Conservation (phyloP, 2,797 vertebrate genomes). For the Cuculus canorus region DNA sequence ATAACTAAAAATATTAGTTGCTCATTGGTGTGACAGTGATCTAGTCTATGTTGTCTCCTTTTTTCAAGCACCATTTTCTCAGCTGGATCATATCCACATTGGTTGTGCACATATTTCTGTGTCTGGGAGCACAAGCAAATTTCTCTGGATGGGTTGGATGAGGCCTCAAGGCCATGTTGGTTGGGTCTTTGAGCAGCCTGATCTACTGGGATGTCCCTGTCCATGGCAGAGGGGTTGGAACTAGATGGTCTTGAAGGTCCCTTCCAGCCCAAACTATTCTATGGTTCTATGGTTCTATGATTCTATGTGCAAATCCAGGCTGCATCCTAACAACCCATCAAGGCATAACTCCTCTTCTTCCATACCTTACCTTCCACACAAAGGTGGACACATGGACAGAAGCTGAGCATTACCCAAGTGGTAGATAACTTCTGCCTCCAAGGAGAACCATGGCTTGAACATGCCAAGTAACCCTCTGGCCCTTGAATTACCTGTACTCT, state of each 20-base stretch:
- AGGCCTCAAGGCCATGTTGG: no score
- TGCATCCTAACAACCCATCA: not conserved
- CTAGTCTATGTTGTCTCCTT: not conserved
- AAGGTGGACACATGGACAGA: not conserved
- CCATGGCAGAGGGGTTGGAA: no score
- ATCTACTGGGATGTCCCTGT: no score
- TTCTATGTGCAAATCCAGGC: not conserved
- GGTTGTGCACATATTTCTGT: not conserved
- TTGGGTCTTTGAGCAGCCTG: no score
- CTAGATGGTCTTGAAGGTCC: no score
- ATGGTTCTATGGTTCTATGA: no score
- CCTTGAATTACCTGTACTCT: fast-evolving
- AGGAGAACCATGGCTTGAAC: not conserved
- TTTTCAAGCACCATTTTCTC: not conserved
- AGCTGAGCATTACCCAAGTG: not conserved
- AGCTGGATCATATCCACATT: not conserved
- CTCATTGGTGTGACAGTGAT: not conserved
- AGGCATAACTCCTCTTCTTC: not conserved
- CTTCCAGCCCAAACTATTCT: no score
- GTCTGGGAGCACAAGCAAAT: not conserved
- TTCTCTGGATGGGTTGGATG: not conserved
- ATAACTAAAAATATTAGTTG: not conserved
- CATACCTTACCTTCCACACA: not conserved
- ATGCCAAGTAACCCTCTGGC: not conserved
- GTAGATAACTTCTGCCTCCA: not conserved